Evolutionary conservation across 2,113 vertebrate genomes (phyloP).

Genomic region (Pomatostomus ruficeps): DNA sequence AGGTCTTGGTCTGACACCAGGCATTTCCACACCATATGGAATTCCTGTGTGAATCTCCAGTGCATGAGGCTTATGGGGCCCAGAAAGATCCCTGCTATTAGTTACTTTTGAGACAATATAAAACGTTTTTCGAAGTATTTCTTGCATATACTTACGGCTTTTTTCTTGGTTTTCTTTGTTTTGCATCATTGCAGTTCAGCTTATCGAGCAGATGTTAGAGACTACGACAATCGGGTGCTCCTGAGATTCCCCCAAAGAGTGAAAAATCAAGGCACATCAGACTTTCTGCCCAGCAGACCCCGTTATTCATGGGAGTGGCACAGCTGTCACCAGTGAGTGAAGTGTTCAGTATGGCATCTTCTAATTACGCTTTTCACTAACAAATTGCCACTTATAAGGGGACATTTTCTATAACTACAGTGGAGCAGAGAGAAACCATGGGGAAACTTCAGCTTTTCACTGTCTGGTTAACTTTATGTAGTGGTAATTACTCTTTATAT

Average conservation of each 20-base stretch:
- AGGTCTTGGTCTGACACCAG: not conserved
- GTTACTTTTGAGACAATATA: not conserved
- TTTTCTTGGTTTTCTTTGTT: not conserved
- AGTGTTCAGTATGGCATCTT: not conserved
- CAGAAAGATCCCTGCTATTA: not conserved
- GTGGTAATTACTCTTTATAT: not conserved
- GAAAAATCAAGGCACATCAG: conserved; percentile 95
- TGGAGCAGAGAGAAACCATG: not conserved
- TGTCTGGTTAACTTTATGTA: not conserved
- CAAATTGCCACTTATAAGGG: not conserved
- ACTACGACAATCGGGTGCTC: conserved; percentile 91
- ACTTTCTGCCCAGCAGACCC: conserved; percentile 92
- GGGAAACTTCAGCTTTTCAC: not conserved
- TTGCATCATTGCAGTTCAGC: conserved; percentile 76
- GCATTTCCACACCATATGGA: not conserved
- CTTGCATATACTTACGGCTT: not conserved
- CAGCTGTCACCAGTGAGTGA: conserved; percentile 94
- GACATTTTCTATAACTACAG: not conserved
- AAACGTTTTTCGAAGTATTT: not conserved
- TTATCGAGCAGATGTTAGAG: conserved; percentile 74
- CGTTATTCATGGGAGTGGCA: conserved; percentile 98
- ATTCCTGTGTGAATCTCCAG: not conserved
- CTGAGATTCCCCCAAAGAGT: conserved; percentile 92
- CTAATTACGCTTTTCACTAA: not conserved
- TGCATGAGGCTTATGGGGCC: not conserved